Evolutionary conservation across 2,888 invertebrate genomes (phyloP).

Genomic region (Phaonia tiefii): DNA sequence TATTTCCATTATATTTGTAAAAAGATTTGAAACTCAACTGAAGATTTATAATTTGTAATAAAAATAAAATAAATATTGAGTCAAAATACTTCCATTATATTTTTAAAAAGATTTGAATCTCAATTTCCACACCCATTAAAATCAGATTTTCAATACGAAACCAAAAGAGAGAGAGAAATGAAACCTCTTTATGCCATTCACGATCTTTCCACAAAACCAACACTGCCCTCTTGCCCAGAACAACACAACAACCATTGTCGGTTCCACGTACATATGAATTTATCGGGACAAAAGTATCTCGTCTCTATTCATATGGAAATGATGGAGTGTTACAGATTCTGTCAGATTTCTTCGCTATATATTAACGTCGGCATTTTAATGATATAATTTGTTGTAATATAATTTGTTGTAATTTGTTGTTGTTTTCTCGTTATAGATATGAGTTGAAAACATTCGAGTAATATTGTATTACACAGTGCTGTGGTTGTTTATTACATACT

Average conservation of each 20-base stretch:
- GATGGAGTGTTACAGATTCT: conserved; percentile 46
- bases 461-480: conserved; percentile 64
- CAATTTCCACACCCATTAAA: too few species aligned
- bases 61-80: too few species aligned
- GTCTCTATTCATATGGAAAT: conserved; percentile 53
- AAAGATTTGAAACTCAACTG: too few species aligned
- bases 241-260: not conserved
- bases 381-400: not conserved
- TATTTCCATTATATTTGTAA: too few species aligned
- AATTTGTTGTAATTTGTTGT: not conserved
- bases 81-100: too few species aligned
- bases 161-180: too few species aligned
- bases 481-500: too few species aligned
- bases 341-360: not conserved
- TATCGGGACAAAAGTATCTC: conserved; percentile 57
- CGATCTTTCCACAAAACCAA: not conserved
- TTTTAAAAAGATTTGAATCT: too few species aligned
- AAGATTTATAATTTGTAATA: too few species aligned
- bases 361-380: not conserved
- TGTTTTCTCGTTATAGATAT: not conserved
- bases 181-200: too few species aligned
- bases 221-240: not conserved
- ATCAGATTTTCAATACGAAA: too few species aligned
- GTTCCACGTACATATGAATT: conserved; percentile 22
- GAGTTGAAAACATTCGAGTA: conserved; percentile 4